Evolutionary conservation across 2,797 vertebrate species (phyloP), one percentile per base, ranked within the genome.

Genomic region (Acanthiza pusilla): DNA sequence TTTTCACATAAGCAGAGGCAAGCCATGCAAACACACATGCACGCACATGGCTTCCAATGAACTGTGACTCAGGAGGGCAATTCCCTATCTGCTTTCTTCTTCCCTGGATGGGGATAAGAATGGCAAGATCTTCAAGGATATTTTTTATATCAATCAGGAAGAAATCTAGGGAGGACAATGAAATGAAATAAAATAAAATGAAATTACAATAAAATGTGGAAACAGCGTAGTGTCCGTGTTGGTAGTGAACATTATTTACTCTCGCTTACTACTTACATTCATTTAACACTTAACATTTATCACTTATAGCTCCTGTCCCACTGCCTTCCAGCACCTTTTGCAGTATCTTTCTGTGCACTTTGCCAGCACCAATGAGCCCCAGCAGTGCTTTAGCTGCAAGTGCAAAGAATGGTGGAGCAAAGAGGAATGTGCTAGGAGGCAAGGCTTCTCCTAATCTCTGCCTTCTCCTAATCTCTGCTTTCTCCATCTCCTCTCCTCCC

Each of bases 321-420:
- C 23, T 66, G 71, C 21, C 22, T 92, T 73, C 62, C 53, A 47
- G 21, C 17, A 74, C 5, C 8, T 11, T 48, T 25, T 32, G 25
- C 15, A 70, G 11, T 13, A 32, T 21, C 20, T 55, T 83, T 50
- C 32, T 0, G 0, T 47, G 48, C 30, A 61, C 34, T 55, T 15
- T 22, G 6, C 27, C 62, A 61, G 65, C 12, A 32, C 5, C 2
- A 4, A 9, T 3, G 20, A 50, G 29, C 13, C 30, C 13, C 45
- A 30, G 76, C 9, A 51, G 18, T 1, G 1, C 29, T 62, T 67
- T 20, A 66, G 14, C n/a, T 61, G 34, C 1, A 2, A 85, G 17
- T 22, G 11, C 2, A 29, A 73, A 50, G 40, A 73, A 25, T 5
- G 13, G 36, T 22, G 27, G 34, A 70, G n/a, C 48, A 70, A 76